Percentiles rank a stretch among this genome's conserved stretches.
These are phyloP conservation scores for Sitta europaea DNA, from an alignment of 2,113 vertebrate species.

Conservation along the genomic window DNA sequence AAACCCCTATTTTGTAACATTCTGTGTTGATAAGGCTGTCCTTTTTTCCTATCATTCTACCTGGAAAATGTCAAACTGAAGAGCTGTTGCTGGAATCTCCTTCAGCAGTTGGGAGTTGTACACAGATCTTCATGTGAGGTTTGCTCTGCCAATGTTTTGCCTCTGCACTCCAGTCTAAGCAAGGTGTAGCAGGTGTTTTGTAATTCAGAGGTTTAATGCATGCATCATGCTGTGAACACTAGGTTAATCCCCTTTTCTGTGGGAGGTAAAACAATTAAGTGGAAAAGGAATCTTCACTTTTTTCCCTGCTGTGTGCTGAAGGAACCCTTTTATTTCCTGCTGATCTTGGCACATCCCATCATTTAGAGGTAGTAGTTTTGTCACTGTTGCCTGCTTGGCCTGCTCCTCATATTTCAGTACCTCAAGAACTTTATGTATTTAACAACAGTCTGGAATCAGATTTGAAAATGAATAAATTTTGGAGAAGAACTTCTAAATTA, in stretches of 20 bases:
- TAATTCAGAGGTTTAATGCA: background rate
- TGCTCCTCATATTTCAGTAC: background rate
- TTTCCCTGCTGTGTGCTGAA: background rate
- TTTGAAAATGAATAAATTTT: background rate
- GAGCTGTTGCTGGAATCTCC: background rate
- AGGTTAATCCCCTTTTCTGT: slow-evolving; percentile 24
- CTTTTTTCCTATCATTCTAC: background rate
- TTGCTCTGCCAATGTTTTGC: background rate
- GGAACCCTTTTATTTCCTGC: background rate
- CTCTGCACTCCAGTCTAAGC: background rate
- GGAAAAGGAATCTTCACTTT: background rate
- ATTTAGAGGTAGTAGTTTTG: background rate
- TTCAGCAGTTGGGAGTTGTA: background rate
- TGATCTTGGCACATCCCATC: background rate
- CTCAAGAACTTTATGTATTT: background rate
- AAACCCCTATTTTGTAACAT: accelerated
- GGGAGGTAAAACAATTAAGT: slow-evolving; percentile 21
- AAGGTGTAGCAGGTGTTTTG: background rate
- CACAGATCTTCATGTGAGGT: background rate
- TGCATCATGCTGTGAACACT: background rate
- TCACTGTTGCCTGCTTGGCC: background rate
- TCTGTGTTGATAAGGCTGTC: background rate
- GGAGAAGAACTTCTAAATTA: background rate
- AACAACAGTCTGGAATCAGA: background rate
- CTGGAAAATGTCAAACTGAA: background rate